Evolutionary conservation across 2,113 vertebrate species (phyloP).

Genomic region (Trochalopteron elliotii): DNA sequence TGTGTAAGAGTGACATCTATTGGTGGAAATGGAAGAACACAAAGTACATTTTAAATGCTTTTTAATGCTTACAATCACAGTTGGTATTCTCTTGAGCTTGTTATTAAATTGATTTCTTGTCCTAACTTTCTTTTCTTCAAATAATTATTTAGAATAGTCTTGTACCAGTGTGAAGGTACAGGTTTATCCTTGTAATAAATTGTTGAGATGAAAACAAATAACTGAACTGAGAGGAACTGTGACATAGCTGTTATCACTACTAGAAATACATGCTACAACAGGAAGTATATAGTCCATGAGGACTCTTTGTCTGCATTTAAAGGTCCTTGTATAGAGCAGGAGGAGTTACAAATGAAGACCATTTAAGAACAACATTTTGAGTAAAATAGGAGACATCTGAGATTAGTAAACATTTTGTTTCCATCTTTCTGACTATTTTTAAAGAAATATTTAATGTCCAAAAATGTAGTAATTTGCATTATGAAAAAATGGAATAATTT

Average conservation of each 20-base stretch:
- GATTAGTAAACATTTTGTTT: background rate
- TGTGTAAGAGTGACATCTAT: conserved; percentile 67
- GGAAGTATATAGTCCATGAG: background rate
- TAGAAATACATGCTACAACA: background rate
- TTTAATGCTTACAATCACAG: background rate
- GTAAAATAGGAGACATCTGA: background rate
- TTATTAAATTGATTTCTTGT: background rate
- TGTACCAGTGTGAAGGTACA: background rate
- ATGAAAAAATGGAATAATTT: background rate
- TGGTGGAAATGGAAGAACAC: conserved; percentile 6
- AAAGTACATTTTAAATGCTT: background rate
- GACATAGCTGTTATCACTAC: background rate
- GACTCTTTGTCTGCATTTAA: background rate
- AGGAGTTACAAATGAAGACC: background rate
- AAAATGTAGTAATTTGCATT: background rate
- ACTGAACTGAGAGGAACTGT: background rate
- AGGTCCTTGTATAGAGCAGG: background rate
- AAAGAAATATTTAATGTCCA: background rate
- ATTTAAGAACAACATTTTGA: background rate
- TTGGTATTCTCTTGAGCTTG: background rate
- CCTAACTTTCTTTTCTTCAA: background rate
- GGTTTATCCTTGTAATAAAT: background rate
- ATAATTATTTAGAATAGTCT: background rate
- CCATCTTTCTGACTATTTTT: background rate
- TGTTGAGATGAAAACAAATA: background rate